phyloP scores from a whole-genome alignment of 2,797 vertebrate species.

The Halcyon chelicuti region DNA sequence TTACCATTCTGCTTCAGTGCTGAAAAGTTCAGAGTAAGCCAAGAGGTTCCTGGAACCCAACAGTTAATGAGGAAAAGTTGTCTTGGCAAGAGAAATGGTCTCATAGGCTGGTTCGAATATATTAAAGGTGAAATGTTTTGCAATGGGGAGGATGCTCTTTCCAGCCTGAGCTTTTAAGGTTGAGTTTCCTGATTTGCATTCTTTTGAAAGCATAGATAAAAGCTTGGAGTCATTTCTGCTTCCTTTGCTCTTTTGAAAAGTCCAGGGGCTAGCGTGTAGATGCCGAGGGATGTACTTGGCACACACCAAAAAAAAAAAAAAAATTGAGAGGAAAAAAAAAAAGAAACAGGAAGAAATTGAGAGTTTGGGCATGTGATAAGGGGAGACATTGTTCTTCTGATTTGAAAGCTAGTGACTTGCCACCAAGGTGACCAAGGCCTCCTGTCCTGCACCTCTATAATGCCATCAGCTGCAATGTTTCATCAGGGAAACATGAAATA shows the following conservation, averaged over 20 bases:
- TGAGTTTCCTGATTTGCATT: constrained; percentile 71
- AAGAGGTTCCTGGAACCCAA: constrained; percentile 66
- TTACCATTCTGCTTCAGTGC: constrained; percentile 42
- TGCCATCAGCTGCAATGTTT: background rate
- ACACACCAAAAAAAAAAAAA: background rate
- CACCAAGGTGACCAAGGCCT: background rate
- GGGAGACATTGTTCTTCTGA: background rate
- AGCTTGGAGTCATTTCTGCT: constrained; percentile 37
- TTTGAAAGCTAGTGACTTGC: background rate
- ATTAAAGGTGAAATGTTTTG: constrained; percentile 72
- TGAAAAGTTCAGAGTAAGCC: constrained; percentile 34
- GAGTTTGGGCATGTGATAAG: background rate
- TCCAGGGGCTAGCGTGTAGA: constrained; percentile 8
- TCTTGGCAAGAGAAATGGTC: constrained; percentile 54
- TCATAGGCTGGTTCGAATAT: constrained; percentile 59
- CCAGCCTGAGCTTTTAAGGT: constrained; percentile 51
- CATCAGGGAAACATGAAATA: background rate
- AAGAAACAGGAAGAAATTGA: background rate
- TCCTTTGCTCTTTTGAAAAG: constrained; percentile 53
- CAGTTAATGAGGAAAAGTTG: constrained; percentile 63
- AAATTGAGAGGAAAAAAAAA: background rate
- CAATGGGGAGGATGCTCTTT: constrained; percentile 52
- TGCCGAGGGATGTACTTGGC: constrained; percentile 24
- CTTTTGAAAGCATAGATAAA: constrained; percentile 71
- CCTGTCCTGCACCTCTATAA: background rate